Evolutionary conservation across 1,140 invertebrate species (phyloP), one percentile per base, ranked within the genome.

Genomic region (Metaphire vulgaris): DNA sequence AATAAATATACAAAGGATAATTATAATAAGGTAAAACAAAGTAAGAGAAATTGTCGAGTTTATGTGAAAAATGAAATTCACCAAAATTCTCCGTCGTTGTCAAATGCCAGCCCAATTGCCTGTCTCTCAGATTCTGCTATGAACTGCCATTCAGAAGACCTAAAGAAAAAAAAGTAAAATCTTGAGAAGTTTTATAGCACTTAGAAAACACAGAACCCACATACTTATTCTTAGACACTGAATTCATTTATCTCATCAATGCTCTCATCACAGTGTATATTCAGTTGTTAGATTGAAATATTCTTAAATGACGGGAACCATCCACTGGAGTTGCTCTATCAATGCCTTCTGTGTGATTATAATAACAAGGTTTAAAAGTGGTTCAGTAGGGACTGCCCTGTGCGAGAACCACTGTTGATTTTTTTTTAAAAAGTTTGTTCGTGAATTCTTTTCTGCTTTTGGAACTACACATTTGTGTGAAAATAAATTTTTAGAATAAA

Each of bases 1-100:
- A n/a, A n/a, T n/a, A n/a, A n/a, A n/a, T n/a, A n/a, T n/a, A 69
- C 6, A 69, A 69, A 14, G 26, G 2, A 69, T 69, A 2, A 69
- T 26, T n/a, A 12, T 69, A 30, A 69, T 6, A 14, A 26, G n/a
- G 6, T 69, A 6, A 26, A n/a, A 26, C 6, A 30, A 6, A n/a
- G 2, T 30, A 69, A 14, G 26, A 26, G 67, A 69, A 14, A 21
- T 56, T 41, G 16, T n/a, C 2, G n/a, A 16, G n/a, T 64, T 41
- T n/a, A 75, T n/a, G n/a, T n/a, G 81, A 77, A 74, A 78, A 83
- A 28, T 1, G 33, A 1, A 64, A 74, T 79, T 79, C 78, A 78
- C 97, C 97, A 99, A 86, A 99, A 99, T 87, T 99, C 97, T 56
- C 97, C 97, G 84, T 99, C 97, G 66, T 92, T 89, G 79, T 95